These are phyloP conservation scores for Tinea trinotella DNA, from an alignment of 2,888 invertebrate species.

Conservation along the genomic window DNA sequence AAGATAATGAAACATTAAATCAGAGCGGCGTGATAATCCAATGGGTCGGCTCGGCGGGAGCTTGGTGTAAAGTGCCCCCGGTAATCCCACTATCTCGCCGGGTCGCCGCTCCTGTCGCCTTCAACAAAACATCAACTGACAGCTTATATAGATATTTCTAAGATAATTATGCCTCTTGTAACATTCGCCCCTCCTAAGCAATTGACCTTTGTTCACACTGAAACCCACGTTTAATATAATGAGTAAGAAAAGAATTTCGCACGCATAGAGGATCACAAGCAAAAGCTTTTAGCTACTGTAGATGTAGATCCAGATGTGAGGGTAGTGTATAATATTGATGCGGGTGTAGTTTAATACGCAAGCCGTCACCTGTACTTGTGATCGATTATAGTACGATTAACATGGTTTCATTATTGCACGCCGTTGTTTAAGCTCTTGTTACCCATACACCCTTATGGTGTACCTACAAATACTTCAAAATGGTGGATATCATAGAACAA, in stretches of 20 bases:
- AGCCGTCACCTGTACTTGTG: not conserved
- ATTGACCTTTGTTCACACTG: constrained; percentile 22
- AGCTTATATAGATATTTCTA: constrained; percentile 20
- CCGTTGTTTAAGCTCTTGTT: too few relatives aligned
- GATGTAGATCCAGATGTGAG: constrained; percentile 17
- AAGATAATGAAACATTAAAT: constrained; percentile 9
- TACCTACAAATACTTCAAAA: too few relatives aligned
- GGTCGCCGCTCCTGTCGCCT: constrained; percentile 17
- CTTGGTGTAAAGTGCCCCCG: constrained; percentile 22
- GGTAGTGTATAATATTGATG: not conserved
- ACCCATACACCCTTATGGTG: too few relatives aligned
- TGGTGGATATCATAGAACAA: too few relatives aligned
- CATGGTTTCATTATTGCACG: not conserved
- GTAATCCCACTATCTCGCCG: constrained; percentile 27
- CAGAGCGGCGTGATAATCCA: constrained; percentile 26
- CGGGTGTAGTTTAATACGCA: not conserved
- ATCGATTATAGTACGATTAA: not conserved
- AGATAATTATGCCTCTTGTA: constrained; percentile 19
- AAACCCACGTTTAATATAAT: not conserved
- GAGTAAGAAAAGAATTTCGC: not conserved
- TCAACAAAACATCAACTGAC: constrained; percentile 2
- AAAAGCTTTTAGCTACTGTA: constrained; percentile 19
- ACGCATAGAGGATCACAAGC: not conserved
- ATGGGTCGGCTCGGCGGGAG: constrained; percentile 24
- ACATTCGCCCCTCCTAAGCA: constrained; percentile 20